Percentiles rank a stretch among this genome's conserved stretches.
Evolutionary conservation across 1,140 invertebrate genomes (phyloP).

Genomic region (Pygmarrhopalites habei): DNA sequence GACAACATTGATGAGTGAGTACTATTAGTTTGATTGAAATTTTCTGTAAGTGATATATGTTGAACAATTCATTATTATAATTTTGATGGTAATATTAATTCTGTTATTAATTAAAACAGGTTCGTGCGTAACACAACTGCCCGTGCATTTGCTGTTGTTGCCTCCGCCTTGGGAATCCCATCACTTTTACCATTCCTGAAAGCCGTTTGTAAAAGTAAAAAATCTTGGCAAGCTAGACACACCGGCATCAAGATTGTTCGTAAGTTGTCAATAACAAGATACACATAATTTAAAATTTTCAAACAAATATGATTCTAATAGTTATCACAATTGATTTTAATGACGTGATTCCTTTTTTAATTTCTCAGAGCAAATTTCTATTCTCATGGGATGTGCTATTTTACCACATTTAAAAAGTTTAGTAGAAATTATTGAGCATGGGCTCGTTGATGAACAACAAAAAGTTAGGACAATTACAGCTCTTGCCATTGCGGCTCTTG

Average conservation of each 20-base stretch:
- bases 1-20: constrained; percentile 93
- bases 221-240: constrained; percentile 99
- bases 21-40: neutral
- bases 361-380: too few species aligned
- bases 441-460: constrained; percentile 63
- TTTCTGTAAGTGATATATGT: neutral
- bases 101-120: constrained; percentile 16
- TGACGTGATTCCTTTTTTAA: too few species aligned
- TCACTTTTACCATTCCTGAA: constrained; percentile 96
- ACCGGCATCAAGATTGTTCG: constrained; percentile 99
- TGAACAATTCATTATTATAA: neutral
- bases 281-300: too few species aligned
- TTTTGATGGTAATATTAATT: neutral
- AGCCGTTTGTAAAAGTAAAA: constrained; percentile 98
- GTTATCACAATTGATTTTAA: too few species aligned
- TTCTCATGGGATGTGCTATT: constrained; percentile 99
- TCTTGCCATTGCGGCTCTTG: constrained; percentile 91
- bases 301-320: too few species aligned
- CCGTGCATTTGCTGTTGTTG: constrained; percentile 97
- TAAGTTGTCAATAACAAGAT: too few species aligned
- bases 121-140: constrained; percentile 99
- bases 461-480: constrained; percentile 94
- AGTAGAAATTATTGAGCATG: constrained; percentile 99
- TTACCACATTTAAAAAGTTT: constrained; percentile 94
- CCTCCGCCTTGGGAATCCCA: constrained; percentile 96